Evolutionary conservation across 2,797 vertebrate genomes (phyloP).

Genomic region (Chaunax sp.): DNA sequence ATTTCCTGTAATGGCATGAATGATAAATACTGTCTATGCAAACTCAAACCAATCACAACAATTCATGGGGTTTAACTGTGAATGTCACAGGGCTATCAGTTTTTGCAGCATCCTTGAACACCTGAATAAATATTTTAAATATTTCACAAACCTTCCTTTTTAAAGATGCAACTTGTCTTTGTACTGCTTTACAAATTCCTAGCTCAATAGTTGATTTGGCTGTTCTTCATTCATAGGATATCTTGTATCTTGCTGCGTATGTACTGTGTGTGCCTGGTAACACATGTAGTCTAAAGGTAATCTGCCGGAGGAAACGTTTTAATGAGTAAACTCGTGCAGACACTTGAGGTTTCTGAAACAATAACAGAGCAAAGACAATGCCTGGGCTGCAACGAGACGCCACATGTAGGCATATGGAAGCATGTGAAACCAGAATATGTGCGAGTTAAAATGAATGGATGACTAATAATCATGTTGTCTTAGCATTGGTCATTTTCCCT

Average conservation of each 20-base stretch:
- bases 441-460: fast-evolving
- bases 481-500: not conserved
- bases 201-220: too few species aligned
- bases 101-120: too few species aligned
- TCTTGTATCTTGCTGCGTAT: too few species aligned
- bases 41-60: not conserved
- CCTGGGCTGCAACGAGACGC: slow-evolving; percentile 7
- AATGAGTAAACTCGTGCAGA: not conserved
- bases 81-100: too few species aligned
- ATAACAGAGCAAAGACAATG: slow-evolving; percentile 34
- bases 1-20: not conserved
- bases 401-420: not conserved
- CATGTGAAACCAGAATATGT: slow-evolving; percentile 13
- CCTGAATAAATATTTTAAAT: too few species aligned
- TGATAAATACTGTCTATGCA: not conserved
- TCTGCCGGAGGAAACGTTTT: not conserved
- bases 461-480: not conserved
- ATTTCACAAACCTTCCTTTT: too few species aligned
- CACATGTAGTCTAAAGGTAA: too few species aligned
- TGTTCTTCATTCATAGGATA: too few species aligned
- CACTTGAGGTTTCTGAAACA: too few species aligned
- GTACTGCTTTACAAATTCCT: too few species aligned
- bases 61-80: not conserved
- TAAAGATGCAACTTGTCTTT: too few species aligned
- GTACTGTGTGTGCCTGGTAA: too few species aligned